Conservation (phyloP, 2,113 vertebrate genomes). For the Salvator merianae region DNA sequence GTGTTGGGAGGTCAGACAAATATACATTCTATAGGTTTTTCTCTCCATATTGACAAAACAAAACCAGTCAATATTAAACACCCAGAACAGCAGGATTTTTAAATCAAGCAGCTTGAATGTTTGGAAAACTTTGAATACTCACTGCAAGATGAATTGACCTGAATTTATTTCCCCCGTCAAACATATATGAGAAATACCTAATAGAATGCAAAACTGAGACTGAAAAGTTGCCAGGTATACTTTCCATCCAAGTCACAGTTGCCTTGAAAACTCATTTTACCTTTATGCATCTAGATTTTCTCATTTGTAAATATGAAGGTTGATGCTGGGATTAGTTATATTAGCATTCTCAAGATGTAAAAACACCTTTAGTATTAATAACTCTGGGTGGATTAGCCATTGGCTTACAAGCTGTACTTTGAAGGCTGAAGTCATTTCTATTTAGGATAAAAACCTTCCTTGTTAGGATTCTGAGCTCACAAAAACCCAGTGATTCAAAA, state of each 20-base stretch:
- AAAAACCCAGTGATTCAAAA: neutral
- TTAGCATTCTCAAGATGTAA: slow-evolving; percentile 5
- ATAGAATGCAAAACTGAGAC: neutral
- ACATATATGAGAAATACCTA: neutral
- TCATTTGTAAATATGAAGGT: neutral
- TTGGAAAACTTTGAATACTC: neutral
- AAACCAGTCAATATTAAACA: neutral
- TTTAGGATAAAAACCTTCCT: slow-evolving; percentile 26
- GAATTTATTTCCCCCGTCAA: neutral
- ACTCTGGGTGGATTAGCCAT: neutral
- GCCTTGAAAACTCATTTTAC: slow-evolving; percentile 3
- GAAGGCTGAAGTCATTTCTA: slow-evolving; percentile 26
- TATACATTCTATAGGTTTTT: neutral
- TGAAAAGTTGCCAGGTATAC: neutral
- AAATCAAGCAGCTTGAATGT: neutral
- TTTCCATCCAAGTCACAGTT: neutral
- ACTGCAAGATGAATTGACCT: neutral
- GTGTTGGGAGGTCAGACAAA: neutral
- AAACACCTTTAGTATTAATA: slow-evolving; percentile 29
- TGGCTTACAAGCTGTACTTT: slow-evolving; percentile 3
- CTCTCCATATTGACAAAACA: neutral
- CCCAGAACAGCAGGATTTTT: neutral
- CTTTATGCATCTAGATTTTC: neutral
- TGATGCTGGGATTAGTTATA: slow-evolving; percentile 17
- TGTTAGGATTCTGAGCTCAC: slow-evolving; percentile 13